phyloP scores from a whole-genome alignment of 2,797 vertebrate species.

The Oophaga sylvatica region DNA sequence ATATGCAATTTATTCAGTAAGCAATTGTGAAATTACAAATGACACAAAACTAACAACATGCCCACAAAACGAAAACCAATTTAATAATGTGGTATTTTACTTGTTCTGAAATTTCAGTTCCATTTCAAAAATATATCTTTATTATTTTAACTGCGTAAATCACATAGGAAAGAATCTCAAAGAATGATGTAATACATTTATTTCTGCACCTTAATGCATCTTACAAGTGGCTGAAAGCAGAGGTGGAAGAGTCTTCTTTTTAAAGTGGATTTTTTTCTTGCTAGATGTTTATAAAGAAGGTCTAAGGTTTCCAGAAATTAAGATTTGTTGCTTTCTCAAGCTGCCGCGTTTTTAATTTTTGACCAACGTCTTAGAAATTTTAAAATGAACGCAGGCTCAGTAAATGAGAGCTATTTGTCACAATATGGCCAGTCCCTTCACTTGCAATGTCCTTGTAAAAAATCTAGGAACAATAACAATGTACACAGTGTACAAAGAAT shows the following conservation, averaged over 20 bases:
- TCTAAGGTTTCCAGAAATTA: constrained; percentile 21
- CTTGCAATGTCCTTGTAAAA: constrained; percentile 52
- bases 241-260: constrained; percentile 14
- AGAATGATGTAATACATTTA: not conserved
- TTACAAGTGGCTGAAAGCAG: constrained; percentile 30
- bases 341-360: constrained; percentile 14
- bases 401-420: constrained; percentile 33
- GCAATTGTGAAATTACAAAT: not conserved
- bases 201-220: constrained; percentile 27
- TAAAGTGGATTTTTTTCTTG: constrained; percentile 19
- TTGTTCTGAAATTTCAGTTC: not conserved
- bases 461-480: constrained; percentile 55
- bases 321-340: not conserved
- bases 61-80: not conserved
- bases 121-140: not conserved
- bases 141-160: not conserved
- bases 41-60: not conserved
- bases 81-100: not conserved
- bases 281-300: not conserved
- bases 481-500: constrained; percentile 38
- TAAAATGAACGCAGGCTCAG: constrained; percentile 13
- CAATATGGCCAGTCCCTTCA: constrained; percentile 34
- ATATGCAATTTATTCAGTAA: not conserved
- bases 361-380: constrained; percentile 20
- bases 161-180: not conserved